Percentiles rank a stretch among this genome's conserved stretches.
Evolutionary conservation across 2,888 invertebrate genomes (phyloP).

Genomic region (Trachelus tabidus): DNA sequence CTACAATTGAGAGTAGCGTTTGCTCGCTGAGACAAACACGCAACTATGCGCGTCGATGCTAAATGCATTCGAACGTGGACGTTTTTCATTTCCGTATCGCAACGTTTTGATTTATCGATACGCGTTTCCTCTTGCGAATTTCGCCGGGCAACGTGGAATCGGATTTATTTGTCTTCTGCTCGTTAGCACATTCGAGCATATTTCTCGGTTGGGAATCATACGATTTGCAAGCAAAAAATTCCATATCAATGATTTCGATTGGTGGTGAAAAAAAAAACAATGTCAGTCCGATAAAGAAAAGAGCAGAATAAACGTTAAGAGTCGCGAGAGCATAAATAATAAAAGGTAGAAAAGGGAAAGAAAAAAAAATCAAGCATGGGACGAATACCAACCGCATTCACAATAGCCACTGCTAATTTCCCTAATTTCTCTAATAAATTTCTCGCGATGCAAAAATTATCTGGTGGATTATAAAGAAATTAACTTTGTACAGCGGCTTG

Average conservation of each 20-base stretch:
- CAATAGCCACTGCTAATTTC: slow-evolving; percentile 46
- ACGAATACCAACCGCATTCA: slow-evolving; percentile 3
- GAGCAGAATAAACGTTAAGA: background rate
- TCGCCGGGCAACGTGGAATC: background rate
- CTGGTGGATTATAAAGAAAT: slow-evolving; percentile 55
- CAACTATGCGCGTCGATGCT: background rate
- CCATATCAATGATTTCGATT: background rate
- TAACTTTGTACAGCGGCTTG: slow-evolving; percentile 42
- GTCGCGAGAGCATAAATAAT: background rate
- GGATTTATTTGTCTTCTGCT: background rate
- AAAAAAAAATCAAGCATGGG: slow-evolving; percentile 20
- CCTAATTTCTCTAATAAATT: slow-evolving; percentile 59
- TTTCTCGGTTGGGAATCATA: background rate
- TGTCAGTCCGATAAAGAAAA: background rate
- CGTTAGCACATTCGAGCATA: background rate
- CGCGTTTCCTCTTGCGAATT: background rate
- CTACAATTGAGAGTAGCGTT: background rate
- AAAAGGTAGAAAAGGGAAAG: background rate
- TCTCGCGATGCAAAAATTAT: slow-evolving; percentile 49
- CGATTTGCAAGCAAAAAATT: background rate
- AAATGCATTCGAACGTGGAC: background rate
- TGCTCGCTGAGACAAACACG: background rate
- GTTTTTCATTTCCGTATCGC: background rate
- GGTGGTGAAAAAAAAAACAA: background rate
- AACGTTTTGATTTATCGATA: background rate